These are phyloP conservation scores for Archivesica marissinica DNA, from an alignment of 1,140 invertebrate species.

Conservation along the genomic window DNA sequence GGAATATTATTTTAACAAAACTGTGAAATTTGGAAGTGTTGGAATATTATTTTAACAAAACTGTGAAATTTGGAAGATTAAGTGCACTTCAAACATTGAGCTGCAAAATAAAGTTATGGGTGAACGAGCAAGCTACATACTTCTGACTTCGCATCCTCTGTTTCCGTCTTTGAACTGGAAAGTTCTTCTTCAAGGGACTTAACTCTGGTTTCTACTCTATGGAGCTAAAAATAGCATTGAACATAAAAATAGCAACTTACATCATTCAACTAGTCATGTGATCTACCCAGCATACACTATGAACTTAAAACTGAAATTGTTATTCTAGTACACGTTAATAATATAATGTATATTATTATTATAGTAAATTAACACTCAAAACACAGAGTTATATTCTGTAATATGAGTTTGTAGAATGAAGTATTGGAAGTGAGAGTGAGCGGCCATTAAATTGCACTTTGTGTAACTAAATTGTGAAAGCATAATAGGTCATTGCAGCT, in stretches of 20 bases:
- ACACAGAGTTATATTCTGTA: conserved; percentile 1
- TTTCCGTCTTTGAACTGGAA: conserved; percentile 68
- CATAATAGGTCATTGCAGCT: too few species aligned
- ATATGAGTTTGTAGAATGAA: conserved; percentile 1
- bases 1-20: neutral
- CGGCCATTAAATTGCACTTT: neutral
- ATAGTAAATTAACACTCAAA: neutral
- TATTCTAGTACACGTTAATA: conserved; percentile 12
- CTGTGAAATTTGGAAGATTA: neutral
- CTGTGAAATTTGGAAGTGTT: neutral
- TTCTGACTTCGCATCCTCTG: conserved; percentile 77
- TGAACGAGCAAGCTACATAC: conserved; percentile 66
- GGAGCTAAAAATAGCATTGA: conserved; percentile 70
- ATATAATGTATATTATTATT: conserved; percentile 13
- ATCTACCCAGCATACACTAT: conserved; percentile 4
- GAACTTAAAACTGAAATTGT: neutral
- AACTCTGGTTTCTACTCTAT: conserved; percentile 74
- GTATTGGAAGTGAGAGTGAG: conserved; percentile 17
- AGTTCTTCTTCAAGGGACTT: conserved; percentile 76
- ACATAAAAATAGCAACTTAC: conserved; percentile 50
- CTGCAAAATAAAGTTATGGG: conserved; percentile 12
- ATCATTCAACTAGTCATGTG: conserved; percentile 22
- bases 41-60: neutral
- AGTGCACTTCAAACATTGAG: neutral
- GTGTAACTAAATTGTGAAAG: too few species aligned